Percentiles rank a stretch among this genome's conserved stretches.
phyloP scores from a whole-genome alignment of 2,888 invertebrate species.

The Parelbella ahira region DNA sequence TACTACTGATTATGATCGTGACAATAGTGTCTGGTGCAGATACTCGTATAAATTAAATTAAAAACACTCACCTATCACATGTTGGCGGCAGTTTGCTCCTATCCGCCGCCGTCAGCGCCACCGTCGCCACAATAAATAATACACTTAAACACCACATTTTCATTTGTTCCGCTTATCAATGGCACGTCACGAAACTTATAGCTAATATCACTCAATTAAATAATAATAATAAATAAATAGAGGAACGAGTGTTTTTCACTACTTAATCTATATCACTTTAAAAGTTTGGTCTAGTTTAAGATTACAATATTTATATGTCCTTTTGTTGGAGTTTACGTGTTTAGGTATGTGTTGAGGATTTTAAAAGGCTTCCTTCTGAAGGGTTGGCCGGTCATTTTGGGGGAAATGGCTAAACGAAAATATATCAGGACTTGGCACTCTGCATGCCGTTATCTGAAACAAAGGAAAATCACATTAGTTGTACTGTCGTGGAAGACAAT shows the following conservation, averaged over 20 bases:
- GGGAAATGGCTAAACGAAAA: constrained; percentile 40
- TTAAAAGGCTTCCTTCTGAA: constrained; percentile 61
- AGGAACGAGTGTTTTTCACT: constrained; percentile 42
- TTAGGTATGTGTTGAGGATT: constrained; percentile 59
- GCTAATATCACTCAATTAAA: constrained; percentile 68
- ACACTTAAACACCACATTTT: constrained; percentile 52
- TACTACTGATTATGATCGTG: too few species aligned
- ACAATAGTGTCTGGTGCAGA: too few species aligned
- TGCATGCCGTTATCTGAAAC: constrained; percentile 55
- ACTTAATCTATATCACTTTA: constrained; percentile 40
- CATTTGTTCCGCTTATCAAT: too few species aligned
- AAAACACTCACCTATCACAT: constrained; percentile 74
- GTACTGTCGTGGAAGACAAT: too few species aligned
- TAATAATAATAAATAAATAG: constrained; percentile 49
- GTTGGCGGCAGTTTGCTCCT: constrained; percentile 71
- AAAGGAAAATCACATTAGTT: too few species aligned
- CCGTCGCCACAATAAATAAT: constrained; percentile 39
- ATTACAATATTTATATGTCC: constrained; percentile 34
- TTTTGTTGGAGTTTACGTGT: constrained; percentile 49
- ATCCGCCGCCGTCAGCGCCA: constrained; percentile 49
- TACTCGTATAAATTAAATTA: constrained; percentile 2
- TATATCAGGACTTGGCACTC: constrained; percentile 37
- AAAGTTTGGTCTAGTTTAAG: constrained; percentile 38
- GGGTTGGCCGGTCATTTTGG: constrained; percentile 61
- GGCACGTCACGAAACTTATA: constrained; percentile 54